These are phyloP conservation scores for Steinernema scapterisci DNA, from an alignment of 2,888 invertebrate genomes.

Conservation along the genomic window DNA sequence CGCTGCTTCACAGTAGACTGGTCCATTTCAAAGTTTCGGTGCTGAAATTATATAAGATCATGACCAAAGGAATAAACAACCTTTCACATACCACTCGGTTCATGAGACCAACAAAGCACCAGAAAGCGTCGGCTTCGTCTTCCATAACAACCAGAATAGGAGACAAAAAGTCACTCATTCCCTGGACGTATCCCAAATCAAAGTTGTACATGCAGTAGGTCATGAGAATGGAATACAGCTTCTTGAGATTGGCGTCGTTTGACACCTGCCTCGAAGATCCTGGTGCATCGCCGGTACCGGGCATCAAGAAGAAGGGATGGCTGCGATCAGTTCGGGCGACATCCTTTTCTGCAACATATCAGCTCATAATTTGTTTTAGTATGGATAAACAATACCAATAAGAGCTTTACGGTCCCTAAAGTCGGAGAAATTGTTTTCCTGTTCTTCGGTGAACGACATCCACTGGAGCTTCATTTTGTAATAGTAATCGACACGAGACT, in stretches of 20 bases:
- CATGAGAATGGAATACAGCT: slow-evolving; percentile 89
- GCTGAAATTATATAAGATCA: slow-evolving; percentile 71
- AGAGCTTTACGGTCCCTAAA: slow-evolving; percentile 88
- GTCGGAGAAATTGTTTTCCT: slow-evolving; percentile 85
- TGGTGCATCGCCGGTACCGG: slow-evolving; percentile 77
- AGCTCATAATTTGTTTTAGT: too few species aligned
- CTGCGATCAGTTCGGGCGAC: slow-evolving; percentile 92
- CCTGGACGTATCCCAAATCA: slow-evolving; percentile 85
- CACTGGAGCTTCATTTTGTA: slow-evolving; percentile 86
- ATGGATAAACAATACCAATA: slow-evolving; percentile 73
- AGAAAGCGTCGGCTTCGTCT: slow-evolving; percentile 94
- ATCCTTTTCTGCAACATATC: slow-evolving; percentile 86
- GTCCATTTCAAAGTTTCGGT: slow-evolving; percentile 91
- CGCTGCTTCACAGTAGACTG: slow-evolving; percentile 95
- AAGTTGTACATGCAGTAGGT: slow-evolving; percentile 99
- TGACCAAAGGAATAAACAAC: slow-evolving; percentile 23
- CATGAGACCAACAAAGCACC: slow-evolving; percentile 99
- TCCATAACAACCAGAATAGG: slow-evolving; percentile 86
- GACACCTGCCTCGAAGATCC: neutral
- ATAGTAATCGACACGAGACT: slow-evolving; percentile 72
- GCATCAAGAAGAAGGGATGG: slow-evolving; percentile 82
- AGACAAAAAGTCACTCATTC: slow-evolving; percentile 95
- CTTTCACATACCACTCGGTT: slow-evolving; percentile 80
- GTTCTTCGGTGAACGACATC: slow-evolving; percentile 84
- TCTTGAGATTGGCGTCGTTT: slow-evolving; percentile 74